These are phyloP conservation scores for Anticlea derivata DNA, from an alignment of 2,888 invertebrate genomes.

Conservation along the genomic window DNA sequence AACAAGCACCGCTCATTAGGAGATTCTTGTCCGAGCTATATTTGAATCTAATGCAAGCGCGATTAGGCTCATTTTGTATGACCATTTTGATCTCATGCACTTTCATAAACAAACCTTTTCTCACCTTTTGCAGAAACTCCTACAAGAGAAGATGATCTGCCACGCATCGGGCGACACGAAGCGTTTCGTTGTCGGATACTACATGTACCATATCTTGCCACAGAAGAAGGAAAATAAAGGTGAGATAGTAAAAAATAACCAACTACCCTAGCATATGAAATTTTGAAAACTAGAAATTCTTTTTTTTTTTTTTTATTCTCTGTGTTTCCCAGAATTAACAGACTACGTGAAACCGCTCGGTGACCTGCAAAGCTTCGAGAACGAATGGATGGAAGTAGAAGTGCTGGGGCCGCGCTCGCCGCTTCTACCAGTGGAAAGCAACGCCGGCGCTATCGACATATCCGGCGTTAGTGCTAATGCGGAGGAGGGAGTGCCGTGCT, in stretches of 20 bases:
- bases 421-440: constrained; percentile 55
- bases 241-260: constrained; percentile 29
- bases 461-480: constrained; percentile 54
- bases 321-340: constrained; percentile 50
- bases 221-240: constrained; percentile 85
- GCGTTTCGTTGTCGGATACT: constrained; percentile 95
- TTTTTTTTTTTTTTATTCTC: too few species aligned
- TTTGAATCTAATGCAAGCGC: too few species aligned
- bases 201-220: constrained; percentile 92
- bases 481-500: constrained; percentile 82
- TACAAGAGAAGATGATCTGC: constrained; percentile 91
- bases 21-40: too few species aligned
- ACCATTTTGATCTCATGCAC: too few species aligned
- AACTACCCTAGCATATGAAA: too few species aligned
- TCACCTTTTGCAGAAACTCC: constrained; percentile 81
- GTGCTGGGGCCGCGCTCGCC: constrained; percentile 85
- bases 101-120: too few species aligned
- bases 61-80: neutral
- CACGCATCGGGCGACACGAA: constrained; percentile 95
- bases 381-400: constrained; percentile 96
- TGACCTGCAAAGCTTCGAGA: constrained; percentile 92
- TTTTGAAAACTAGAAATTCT: too few species aligned
- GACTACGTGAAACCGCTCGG: constrained; percentile 88
- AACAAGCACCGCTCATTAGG: too few species aligned
- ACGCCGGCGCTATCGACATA: constrained; percentile 63